Percentiles rank a stretch among this genome's conserved stretches.
These are phyloP conservation scores for Rhadinocentrus ornatus DNA, from an alignment of 2,797 vertebrate species.

Conservation along the genomic window DNA sequence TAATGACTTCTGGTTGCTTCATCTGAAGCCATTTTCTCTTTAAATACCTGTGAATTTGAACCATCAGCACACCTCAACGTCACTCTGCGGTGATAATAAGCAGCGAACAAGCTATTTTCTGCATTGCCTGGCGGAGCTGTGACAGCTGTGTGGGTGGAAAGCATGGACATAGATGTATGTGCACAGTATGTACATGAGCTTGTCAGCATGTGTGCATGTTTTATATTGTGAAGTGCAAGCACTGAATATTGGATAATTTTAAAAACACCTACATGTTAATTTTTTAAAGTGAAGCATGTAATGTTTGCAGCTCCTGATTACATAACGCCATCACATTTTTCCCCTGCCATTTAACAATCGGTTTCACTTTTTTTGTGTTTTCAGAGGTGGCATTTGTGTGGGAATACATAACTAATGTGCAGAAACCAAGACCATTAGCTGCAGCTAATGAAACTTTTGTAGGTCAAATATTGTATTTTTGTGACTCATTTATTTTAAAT, in stretches of 20 bases:
- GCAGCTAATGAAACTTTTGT: background rate
- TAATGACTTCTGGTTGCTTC: background rate
- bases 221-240: background rate
- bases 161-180: conserved; percentile 33
- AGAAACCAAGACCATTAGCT: background rate
- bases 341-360: background rate
- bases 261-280: conserved; percentile 4
- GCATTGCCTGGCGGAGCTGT: conserved; percentile 46
- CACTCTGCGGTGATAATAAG: conserved; percentile 47
- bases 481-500: background rate
- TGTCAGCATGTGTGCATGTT: background rate
- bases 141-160: conserved; percentile 65
- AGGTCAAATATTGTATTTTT: background rate
- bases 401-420: conserved; percentile 13
- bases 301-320: conserved; percentile 20
- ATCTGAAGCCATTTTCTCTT: background rate
- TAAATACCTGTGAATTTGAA: background rate
- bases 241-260: background rate
- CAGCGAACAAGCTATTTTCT: conserved; percentile 65
- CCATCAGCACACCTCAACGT: conserved; percentile 23
- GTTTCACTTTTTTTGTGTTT: background rate
- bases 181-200: conserved; percentile 5
- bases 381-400: conserved; percentile 1
- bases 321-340: conserved; percentile 13
- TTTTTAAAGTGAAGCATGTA: background rate